phyloP scores from a whole-genome alignment of 1,140 invertebrate species.

The silkworm (Bombyx mori) region DNA sequence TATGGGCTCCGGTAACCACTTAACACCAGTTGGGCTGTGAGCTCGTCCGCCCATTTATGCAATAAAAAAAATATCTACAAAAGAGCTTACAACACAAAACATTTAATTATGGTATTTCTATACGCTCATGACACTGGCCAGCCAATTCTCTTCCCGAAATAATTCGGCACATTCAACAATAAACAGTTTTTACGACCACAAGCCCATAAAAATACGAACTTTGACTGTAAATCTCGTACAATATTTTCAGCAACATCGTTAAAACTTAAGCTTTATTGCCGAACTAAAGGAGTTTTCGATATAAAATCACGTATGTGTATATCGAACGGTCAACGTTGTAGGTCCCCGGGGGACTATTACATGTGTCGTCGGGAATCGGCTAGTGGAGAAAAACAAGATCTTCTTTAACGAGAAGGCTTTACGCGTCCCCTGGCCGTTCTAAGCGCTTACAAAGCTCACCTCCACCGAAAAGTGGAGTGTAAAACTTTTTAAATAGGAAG shows the following conservation, averaged over 20 bases:
- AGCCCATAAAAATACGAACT: constrained; percentile 10
- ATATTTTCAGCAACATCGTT: constrained; percentile 15
- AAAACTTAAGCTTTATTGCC: constrained; percentile 1
- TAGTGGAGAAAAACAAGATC: constrained; percentile 1
- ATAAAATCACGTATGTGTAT: constrained; percentile 22
- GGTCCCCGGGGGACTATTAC: constrained; percentile 18
- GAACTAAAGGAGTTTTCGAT: not conserved
- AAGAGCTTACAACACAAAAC: no score
- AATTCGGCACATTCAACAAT: constrained; percentile 1
- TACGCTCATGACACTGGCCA: no score
- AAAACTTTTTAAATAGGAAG: no score
- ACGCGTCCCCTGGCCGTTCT: not conserved
- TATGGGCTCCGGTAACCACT: no score
- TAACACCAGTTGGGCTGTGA: no score
- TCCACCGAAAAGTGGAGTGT: no score
- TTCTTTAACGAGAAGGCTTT: constrained; percentile 1
- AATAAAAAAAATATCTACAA: no score
- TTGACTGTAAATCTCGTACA: constrained; percentile 2
- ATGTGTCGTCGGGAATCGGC: constrained; percentile 11
- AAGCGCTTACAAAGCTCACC: not conserved
- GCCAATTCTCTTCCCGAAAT: no score
- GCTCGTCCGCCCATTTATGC: no score
- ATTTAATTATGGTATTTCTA: no score
- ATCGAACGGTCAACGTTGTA: constrained; percentile 16
- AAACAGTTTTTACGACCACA: constrained; percentile 7